Evolutionary conservation across 2,113 vertebrate species (phyloP), one percentile per base, ranked within the genome.

Genomic region (Ptilorrhoa leucosticta): DNA sequence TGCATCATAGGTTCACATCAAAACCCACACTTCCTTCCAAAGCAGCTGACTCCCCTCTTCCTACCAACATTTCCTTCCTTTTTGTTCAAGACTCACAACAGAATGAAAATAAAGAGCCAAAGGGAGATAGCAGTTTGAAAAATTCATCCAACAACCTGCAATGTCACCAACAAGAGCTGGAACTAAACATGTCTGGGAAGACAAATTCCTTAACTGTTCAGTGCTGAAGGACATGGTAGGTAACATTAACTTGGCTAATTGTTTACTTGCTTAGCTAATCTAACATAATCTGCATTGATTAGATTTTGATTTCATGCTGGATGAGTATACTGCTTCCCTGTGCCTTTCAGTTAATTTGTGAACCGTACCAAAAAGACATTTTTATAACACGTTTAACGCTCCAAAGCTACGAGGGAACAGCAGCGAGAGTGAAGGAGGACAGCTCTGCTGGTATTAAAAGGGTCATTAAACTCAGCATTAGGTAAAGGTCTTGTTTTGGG

Each of bases 401-500:
- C 94, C 97, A 87, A 93, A 97, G 97, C 97, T 98, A 96, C 90
- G 75, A 97, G 97, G 94, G 87, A 94, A 94, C 48, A 94, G 97
- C 91, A 97, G 97, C 89, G 84, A 97, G 97, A 96, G 97, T 95
- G 96, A 91, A 97, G 97, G 90, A 95, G 90, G 97, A 97, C 97
- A 81, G 76, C 92, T 83, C 97, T 79, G 96, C 86, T 71, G 97
- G 97, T 97, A 98, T 99, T 99, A 99, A 98, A 98, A 84, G 98
- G 98, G 97, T 98, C 98, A 98, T 99, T 99, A 99, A 98, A 91
- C 83, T 26, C 97, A 88, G 94, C 97, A 98, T 98, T 98, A 98
- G 97, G 96, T 94, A 96, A 95, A 98, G 97, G 97, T 97, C 97
- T 98, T 97, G 95, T 97, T 98, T 98, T 89, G 98, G 98, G 98